Base-by-base conservation (phyloP, 2,888 invertebrate genomes). In the Agrochola litura region DNA sequence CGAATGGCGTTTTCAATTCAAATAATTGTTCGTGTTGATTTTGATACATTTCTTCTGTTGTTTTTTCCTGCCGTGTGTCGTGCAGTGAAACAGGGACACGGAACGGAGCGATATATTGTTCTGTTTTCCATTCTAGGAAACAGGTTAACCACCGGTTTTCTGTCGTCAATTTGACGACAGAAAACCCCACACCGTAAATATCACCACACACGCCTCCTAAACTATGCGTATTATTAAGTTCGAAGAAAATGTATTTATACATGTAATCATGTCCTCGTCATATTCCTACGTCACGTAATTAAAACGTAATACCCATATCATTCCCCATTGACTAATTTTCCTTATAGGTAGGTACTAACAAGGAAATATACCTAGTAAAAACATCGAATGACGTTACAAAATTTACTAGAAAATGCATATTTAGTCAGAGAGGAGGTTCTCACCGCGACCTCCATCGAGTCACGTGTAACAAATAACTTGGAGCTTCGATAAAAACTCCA, bases 321-420 rank as follows among this genome's bases (percentile, higher is more conserved):
- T 69, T 37, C 49, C 10, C 25, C 25, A 43, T 22, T 58, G 41
- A 63, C 52, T 14, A 54, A 58, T 82, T 84, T 63, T 79, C 82
- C 73, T 83, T 58, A 64, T 58, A 41, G 8, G 60, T 54, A 30
- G n/a, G n/a, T 30, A 46, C 12, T 5, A 61, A 56, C 43, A 61
- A 22, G 73, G 73, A 79, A 83, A 65, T 65, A 66, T 52, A 37
- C 79, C 19, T 54, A 43, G 22, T 76, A 67, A 70, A 77, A 30
- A 41, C 3, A 49, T 30, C 25, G 2, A 61, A 30, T 81, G 79
- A 83, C 83, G 71, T 58, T 52, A 22, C 30, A 6, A 22, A 30
- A 43, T 68, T 71, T 83, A 68, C 58, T 5, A 77, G 61, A 77
- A 71, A 30, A 46, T 46, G 4, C n/a, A 43, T 61, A 61, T 61